Base-by-base conservation (phyloP, 2,797 vertebrate species). In the Acanthiza pusilla region DNA sequence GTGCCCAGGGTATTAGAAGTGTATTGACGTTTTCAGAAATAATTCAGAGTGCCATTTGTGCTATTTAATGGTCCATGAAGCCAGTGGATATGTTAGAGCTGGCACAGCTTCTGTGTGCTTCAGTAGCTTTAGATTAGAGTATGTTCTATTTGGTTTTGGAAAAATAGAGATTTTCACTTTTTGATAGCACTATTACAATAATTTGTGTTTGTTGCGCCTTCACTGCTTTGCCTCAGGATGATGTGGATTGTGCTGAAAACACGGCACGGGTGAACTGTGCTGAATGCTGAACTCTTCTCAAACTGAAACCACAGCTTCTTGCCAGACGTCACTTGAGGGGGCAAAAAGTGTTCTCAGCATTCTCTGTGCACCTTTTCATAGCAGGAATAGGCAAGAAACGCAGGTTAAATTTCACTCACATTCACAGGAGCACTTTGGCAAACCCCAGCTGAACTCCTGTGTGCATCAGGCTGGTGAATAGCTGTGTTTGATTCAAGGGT, bases 61-160 rank as follows among this genome's bases (percentile, higher is more conserved):
- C 34, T 84, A 61, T 82, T 92, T 94, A 94, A 84, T 82, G 90
- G 79, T 65, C 87, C 72, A 18, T 63, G 48, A 95, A 79, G 61
- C 65, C 77, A 76, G 27, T 47, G 85, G 94, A 43, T 84, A n/a
- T 7, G 68, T 96, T 79, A 70, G 73, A 83, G 68, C 63, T 85
- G 68, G 68, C 61, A 65, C 43, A 88, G 74, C n/a, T 71, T 80
- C 50, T 63, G 32, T 73, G 92, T 86, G 94, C 94, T 97, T 94
- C 91, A 71, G 73, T 83, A 65, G 95, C 76, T 96, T 86, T 92
- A 75, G 87, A 89, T 88, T 94, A 94, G 76, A 66, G 34, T 18
- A 34, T 70, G 57, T 73, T 92, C 68, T 68, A 68, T 50, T 70
- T 89, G 65, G 70, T 50, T 91, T 72, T 63, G 48, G 50, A n/a